These are phyloP conservation scores for Zeugodacus cucurbitae DNA, from an alignment of 1,140 invertebrate genomes.

Conservation along the genomic window DNA sequence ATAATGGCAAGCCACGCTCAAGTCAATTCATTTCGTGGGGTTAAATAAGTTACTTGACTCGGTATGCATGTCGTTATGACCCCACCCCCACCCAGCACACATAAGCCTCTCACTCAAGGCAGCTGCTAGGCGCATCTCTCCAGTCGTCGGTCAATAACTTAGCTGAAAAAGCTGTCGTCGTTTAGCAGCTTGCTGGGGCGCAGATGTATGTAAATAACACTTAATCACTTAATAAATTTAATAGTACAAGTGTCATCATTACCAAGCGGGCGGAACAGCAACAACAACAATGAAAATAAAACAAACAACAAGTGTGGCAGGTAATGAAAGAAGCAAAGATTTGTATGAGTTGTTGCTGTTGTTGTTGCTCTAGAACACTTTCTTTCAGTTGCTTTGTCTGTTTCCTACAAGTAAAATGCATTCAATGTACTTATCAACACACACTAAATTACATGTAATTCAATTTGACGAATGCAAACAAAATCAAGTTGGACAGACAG, in stretches of 20 bases:
- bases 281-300: neutral
- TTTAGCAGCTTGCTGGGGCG: neutral
- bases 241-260: constrained; percentile 14
- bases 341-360: neutral
- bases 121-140: neutral
- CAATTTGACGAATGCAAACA: neutral
- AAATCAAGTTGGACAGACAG: neutral
- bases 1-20: neutral
- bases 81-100: neutral
- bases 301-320: neutral
- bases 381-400: neutral
- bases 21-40: neutral
- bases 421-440: constrained; percentile 27
- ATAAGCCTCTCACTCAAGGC: neutral
- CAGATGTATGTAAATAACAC: neutral
- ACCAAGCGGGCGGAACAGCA: neutral
- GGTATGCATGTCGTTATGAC: neutral
- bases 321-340: neutral
- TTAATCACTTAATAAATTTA: constrained; percentile 24
- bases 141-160: neutral
- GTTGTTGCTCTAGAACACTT: neutral
- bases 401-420: neutral
- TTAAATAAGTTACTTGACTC: neutral
- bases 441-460: constrained; percentile 18
- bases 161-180: neutral